A percentile compares a stretch with the other conserved stretches of the same genome.
These are phyloP conservation scores for Microchrysa polita DNA, from an alignment of 2,888 invertebrate species.

Conservation along the genomic window DNA sequence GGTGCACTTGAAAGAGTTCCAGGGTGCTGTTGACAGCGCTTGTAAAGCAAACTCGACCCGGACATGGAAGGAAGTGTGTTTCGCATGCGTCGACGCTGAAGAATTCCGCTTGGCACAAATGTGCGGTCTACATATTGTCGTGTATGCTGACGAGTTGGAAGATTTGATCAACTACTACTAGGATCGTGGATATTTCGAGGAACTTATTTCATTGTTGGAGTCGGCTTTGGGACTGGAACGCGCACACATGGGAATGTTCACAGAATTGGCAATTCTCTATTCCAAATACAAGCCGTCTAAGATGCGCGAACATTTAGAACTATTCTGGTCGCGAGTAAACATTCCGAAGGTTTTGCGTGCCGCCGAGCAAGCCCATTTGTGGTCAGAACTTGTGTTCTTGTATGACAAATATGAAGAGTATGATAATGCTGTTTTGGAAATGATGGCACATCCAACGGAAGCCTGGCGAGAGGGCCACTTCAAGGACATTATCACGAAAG, in stretches of 20 bases:
- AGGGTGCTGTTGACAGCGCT: conserved; percentile 97
- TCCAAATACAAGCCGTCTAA: conserved; percentile 99
- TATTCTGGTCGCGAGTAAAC: conserved; percentile 99
- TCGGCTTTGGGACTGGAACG: conserved; percentile 96
- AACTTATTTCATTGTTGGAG: conserved; percentile 93
- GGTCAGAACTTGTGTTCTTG: conserved; percentile 98
- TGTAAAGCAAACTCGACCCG: conserved; percentile 96
- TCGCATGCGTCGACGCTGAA: conserved; percentile 98
- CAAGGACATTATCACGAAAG: conserved; percentile 94
- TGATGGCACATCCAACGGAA: conserved; percentile 99
- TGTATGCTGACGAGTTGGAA: conserved; percentile 98
- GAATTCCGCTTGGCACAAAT: conserved; percentile 99
- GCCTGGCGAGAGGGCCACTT: conserved; percentile 99
- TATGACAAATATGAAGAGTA: conserved; percentile 99
- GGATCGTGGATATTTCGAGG: conserved; percentile 97
- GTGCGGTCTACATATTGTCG: conserved; percentile 99
- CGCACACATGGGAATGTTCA: conserved; percentile 99
- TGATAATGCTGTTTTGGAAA: conserved; percentile 98
- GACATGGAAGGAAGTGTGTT: conserved; percentile 98
- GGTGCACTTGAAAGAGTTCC: conserved; percentile 97
- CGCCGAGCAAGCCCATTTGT: conserved; percentile 98
- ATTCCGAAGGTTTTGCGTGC: conserved; percentile 99
- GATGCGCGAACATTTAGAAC: conserved; percentile 98
- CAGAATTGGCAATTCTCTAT: conserved; percentile 98
- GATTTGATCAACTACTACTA: conserved; percentile 99